Percentiles rank a stretch among this genome's conserved stretches.
Evolutionary conservation across 2,113 vertebrate genomes (phyloP).

Genomic region (Siniperca knerii): DNA sequence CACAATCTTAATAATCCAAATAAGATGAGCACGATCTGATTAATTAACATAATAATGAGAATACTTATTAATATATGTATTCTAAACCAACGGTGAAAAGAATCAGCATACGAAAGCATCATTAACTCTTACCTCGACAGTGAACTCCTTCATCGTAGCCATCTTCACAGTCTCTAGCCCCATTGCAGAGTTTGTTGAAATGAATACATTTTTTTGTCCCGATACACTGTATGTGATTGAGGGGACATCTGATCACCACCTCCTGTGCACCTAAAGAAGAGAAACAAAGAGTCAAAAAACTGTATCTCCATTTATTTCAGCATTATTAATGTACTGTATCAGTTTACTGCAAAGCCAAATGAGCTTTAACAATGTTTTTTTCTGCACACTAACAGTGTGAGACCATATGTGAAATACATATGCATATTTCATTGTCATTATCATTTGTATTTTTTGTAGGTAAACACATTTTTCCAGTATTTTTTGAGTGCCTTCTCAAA

Average conservation of each 20-base stretch:
- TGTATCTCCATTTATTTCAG: neutral
- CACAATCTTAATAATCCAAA: constrained; percentile 57
- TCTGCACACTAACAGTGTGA: neutral
- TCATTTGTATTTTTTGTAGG: constrained; percentile 30
- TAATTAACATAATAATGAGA: constrained; percentile 56
- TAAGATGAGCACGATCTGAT: constrained; percentile 38
- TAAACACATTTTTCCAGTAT: neutral
- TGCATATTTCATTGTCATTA: constrained; percentile 26
- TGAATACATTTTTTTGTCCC: constrained; percentile 93
- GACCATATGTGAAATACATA: constrained; percentile 8
- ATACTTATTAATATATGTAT: constrained; percentile 49
- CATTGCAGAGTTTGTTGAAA: constrained; percentile 94
- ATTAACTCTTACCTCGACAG: constrained; percentile 90
- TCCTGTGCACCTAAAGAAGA: constrained; percentile 88
- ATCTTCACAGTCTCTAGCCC: constrained; percentile 91
- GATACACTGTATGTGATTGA: constrained; percentile 91
- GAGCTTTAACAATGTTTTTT: constrained; percentile 2
- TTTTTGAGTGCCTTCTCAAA: constrained; percentile 41
- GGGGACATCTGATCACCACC: constrained; percentile 88
- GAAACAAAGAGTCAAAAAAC: constrained; percentile 3
- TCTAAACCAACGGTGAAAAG: constrained; percentile 38
- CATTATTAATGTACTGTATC: constrained; percentile 16
- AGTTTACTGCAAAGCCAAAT: constrained; percentile 5
- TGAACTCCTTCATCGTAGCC: constrained; percentile 94
- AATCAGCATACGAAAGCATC: neutral